phyloP scores from a whole-genome alignment of 2,797 vertebrate genomes.

The Enteromius fasciolatus region DNA sequence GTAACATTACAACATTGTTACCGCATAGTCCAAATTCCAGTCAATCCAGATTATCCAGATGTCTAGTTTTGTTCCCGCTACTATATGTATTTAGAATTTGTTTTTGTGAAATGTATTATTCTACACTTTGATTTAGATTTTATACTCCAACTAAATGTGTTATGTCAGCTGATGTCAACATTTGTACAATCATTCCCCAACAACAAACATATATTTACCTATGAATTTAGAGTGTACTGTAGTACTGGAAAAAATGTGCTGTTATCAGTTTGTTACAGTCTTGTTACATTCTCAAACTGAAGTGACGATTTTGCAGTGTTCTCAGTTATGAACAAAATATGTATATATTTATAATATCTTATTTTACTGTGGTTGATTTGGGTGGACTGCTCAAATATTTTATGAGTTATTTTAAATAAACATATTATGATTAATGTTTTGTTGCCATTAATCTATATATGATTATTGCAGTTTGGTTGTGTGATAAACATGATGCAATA shows the following conservation, averaged over 20 bases:
- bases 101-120: neutral
- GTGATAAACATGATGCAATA: neutral
- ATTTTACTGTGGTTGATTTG: constrained; percentile 14
- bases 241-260: neutral
- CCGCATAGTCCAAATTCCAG: neutral
- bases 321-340: constrained; percentile 25
- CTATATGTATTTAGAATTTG: constrained; percentile 10
- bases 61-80: neutral
- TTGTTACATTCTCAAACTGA: constrained; percentile 19
- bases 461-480: neutral
- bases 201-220: neutral
- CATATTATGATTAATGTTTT: neutral
- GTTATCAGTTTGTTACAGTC: constrained; percentile 9
- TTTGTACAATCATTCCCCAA: neutral
- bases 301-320: constrained; percentile 42
- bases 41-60: neutral
- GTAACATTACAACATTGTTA: neutral
- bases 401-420: constrained; percentile 30
- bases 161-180: neutral
- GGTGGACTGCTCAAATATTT: constrained; percentile 23
- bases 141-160: neutral
- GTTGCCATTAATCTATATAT: neutral
- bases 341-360: constrained; percentile 38
- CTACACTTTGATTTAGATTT: neutral
- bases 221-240: neutral